Evolutionary conservation across 2,113 vertebrate genomes (phyloP).

Genomic region (Pomatorhinus ruficollis): DNA sequence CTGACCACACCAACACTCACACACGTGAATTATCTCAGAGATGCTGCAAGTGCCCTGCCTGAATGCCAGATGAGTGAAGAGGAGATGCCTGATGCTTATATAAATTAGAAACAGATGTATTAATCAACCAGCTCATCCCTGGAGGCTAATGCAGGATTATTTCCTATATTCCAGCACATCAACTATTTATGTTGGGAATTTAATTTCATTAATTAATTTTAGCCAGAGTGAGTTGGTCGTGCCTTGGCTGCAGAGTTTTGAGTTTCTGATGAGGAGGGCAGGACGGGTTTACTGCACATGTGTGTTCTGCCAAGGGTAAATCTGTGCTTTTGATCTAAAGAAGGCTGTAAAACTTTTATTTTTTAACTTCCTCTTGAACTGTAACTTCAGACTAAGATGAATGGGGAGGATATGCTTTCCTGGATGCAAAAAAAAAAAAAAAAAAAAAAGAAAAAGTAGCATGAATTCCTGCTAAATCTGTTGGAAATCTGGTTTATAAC

Average conservation of each 20-base stretch:
- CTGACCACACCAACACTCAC: neutral
- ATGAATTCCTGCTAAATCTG: neutral
- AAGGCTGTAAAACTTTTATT: neutral
- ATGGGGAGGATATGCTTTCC: neutral
- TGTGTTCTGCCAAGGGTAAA: neutral
- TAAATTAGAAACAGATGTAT: slow-evolving; percentile 49
- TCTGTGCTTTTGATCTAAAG: neutral
- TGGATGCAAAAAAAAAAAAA: neutral
- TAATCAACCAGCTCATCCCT: slow-evolving; percentile 36
- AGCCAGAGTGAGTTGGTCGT: neutral
- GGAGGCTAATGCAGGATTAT: slow-evolving; percentile 42
- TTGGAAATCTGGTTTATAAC: neutral
- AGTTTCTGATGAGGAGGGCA: neutral
- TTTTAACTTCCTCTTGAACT: neutral
- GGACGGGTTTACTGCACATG: rapidly evolving
- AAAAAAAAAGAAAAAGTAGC: neutral
- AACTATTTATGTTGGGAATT: slow-evolving; percentile 43
- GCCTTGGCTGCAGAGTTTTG: neutral
- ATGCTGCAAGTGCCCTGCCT: neutral
- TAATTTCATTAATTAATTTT: slow-evolving; percentile 49
- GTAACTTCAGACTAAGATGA: neutral
- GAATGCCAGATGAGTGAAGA: neutral
- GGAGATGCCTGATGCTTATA: neutral
- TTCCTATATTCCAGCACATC: slow-evolving; percentile 36
- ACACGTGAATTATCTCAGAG: neutral